phyloP scores from a whole-genome alignment of 2,113 vertebrate genomes.

The Grammomys dolichurus region DNA sequence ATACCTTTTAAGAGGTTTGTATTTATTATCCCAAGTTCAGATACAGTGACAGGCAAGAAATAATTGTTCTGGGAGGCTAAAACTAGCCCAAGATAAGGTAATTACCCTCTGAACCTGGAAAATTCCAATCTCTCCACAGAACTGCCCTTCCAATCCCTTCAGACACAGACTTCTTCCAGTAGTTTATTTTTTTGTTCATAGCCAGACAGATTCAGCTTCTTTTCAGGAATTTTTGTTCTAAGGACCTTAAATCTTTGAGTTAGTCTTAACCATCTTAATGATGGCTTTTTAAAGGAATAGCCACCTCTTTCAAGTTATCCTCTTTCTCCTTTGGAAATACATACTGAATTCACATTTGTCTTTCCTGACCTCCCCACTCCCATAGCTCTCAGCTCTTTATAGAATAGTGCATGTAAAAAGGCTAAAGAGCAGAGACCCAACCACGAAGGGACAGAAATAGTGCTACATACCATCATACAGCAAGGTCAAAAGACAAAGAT shows the following conservation, averaged over 20 bases:
- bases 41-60: not conserved
- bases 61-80: not conserved
- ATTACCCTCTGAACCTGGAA: not conserved
- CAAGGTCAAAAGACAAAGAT: constrained; percentile 4
- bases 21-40: not conserved
- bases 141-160: not conserved
- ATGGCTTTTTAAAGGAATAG: constrained; percentile 36
- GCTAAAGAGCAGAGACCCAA: not conserved
- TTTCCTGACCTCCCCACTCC: not conserved
- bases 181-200: not conserved
- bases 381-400: not conserved
- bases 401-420: not conserved
- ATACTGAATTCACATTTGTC: not conserved
- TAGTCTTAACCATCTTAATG: constrained; percentile 33
- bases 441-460: not conserved
- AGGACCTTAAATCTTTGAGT: not conserved
- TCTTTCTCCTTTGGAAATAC: constrained; percentile 26
- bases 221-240: not conserved
- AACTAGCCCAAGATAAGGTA: not conserved
- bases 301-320: constrained; percentile 35
- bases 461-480: not conserved
- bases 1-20: not conserved
- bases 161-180: not conserved
- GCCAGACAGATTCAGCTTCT: not conserved
- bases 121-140: not conserved